phyloP scores from a whole-genome alignment of 2,888 invertebrate genomes.

The Frankliniella fusca region DNA sequence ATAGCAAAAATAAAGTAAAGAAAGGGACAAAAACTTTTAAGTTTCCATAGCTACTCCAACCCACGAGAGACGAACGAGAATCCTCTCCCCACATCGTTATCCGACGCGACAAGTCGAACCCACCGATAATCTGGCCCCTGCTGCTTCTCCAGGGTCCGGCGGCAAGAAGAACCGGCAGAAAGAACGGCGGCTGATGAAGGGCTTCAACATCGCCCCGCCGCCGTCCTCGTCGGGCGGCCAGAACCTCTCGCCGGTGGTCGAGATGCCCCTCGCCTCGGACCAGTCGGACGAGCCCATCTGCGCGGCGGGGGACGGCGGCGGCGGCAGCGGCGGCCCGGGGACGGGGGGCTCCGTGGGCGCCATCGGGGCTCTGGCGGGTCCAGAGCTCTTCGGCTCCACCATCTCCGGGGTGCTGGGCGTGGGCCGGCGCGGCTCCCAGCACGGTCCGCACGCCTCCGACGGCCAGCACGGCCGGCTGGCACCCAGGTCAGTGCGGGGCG shows the following conservation, averaged over 20 bases:
- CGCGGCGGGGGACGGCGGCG: neutral
- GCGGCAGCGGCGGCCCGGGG: slow-evolving; percentile 51
- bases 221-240: slow-evolving; percentile 51
- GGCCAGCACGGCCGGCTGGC: slow-evolving; percentile 37
- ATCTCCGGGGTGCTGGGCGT: slow-evolving; percentile 58
- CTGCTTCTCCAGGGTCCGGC: slow-evolving; percentile 62
- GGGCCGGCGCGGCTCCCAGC: slow-evolving; percentile 32
- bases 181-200: slow-evolving; percentile 88
- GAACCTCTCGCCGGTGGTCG: slow-evolving; percentile 38
- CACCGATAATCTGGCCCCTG: slow-evolving; percentile 16
- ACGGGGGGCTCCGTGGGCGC: slow-evolving; percentile 26
- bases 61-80: too few relatives aligned
- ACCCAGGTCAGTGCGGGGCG: slow-evolving; percentile 10
- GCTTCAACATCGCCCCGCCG: slow-evolving; percentile 82
- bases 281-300: slow-evolving; percentile 42
- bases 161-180: slow-evolving; percentile 92
- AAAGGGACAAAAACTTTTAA: too few relatives aligned
- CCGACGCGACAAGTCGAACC: neutral
- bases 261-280: slow-evolving; percentile 59
- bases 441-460: slow-evolving; percentile 38
- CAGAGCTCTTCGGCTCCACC: slow-evolving; percentile 64
- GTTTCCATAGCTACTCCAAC: too few relatives aligned
- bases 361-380: slow-evolving; percentile 39
- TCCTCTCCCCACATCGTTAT: too few relatives aligned
- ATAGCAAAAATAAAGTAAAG: too few relatives aligned